Percentiles rank a stretch among this genome's conserved stretches.
Conservation (phyloP, 1,140 invertebrate species). For the Campodea augens region DNA sequence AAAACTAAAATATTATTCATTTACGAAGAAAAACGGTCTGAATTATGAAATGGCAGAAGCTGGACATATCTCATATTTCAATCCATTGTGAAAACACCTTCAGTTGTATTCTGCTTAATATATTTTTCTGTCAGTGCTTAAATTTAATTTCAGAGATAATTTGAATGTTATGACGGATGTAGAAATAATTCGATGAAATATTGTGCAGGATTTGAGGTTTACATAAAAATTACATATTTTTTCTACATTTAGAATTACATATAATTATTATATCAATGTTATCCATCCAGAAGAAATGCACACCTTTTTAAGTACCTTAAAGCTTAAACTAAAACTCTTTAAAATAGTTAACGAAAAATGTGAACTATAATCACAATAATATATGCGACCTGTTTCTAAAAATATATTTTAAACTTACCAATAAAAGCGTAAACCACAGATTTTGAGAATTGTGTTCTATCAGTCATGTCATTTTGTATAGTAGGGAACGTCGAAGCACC, state of each 20-base stretch:
- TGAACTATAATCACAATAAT: background rate
- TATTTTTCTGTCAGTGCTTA: no score
- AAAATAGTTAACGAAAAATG: background rate
- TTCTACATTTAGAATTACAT: conserved; percentile 2
- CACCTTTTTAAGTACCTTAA: background rate
- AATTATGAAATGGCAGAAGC: no score
- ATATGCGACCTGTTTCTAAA: background rate
- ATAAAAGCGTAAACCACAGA: conserved; percentile 18
- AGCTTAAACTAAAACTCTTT: background rate
- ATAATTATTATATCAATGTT: background rate
- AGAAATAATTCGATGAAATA: no score
- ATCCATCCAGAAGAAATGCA: background rate
- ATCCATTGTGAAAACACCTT: no score
- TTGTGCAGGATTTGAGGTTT: no score
- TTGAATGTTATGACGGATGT: no score
- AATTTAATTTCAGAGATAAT: no score
- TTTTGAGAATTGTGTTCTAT: conserved; percentile 18
- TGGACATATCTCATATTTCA: no score
- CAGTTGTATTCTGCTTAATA: no score
- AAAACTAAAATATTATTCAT: no score
- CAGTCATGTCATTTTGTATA: conserved; percentile 27
- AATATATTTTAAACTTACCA: conserved; percentile 13
- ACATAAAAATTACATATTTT: no score
- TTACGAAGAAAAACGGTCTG: no score
- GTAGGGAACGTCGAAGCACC: conserved; percentile 26